Conservation (phyloP, 2,113 vertebrate genomes). For the Macquaria ambigua region DNA sequence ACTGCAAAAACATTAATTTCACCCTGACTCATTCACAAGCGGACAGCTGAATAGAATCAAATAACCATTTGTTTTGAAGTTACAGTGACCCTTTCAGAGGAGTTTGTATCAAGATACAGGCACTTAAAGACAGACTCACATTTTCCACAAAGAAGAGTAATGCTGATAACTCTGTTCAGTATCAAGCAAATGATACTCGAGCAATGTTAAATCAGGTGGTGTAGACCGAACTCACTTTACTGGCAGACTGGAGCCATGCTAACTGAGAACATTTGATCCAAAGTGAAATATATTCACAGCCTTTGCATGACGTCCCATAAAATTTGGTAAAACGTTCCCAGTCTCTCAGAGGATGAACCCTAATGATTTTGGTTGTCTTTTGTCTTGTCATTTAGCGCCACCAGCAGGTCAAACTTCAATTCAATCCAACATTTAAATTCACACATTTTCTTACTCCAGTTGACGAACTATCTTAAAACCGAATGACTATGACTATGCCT, state of each 20-base stretch:
- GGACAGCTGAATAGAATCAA: conserved; percentile 2
- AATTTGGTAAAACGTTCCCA: no score
- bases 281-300: neutral
- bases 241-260: neutral
- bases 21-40: neutral
- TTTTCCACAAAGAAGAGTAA: neutral
- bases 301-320: no score
- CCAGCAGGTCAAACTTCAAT: no score
- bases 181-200: neutral
- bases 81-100: conserved; percentile 33
- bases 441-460: no score
- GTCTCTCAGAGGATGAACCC: no score
- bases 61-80: conserved; percentile 6
- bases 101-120: neutral
- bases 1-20: conserved; percentile 34
- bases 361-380: no score
- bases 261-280: neutral
- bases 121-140: no score
- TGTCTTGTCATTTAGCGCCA: no score
- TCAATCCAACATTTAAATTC: no score
- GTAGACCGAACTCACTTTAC: neutral
- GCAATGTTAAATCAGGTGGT: no score
- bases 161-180: neutral
- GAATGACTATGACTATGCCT: no score
- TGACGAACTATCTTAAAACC: no score